These are phyloP conservation scores for Drosophila subquinaria DNA, from an alignment of 2,888 invertebrate species.

Conservation along the genomic window DNA sequence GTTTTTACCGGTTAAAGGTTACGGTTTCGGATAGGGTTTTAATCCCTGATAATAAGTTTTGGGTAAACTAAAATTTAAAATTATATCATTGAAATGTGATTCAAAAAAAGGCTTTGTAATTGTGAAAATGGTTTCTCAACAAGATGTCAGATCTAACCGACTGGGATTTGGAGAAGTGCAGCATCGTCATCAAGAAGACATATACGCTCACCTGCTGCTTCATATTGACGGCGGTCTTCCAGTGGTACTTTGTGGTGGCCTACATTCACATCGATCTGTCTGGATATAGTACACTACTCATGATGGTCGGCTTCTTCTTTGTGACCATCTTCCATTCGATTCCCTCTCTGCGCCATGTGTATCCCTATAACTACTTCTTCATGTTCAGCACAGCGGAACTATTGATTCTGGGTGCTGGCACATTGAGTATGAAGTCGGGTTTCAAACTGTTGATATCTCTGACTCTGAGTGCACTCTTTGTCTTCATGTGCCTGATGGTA, in stretches of 20 bases:
- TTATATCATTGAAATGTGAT: conserved; percentile 1
- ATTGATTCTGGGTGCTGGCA: conserved; percentile 19
- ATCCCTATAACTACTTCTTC: conserved; percentile 32
- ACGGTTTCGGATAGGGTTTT: no score
- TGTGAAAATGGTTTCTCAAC: background rate
- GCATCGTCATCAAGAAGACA: conserved; percentile 19
- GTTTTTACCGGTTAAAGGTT: no score
- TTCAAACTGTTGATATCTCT: background rate
- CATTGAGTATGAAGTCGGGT: conserved; percentile 4
- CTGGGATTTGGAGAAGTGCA: background rate
- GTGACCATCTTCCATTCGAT: conserved; percentile 17
- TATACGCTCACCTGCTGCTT: conserved; percentile 22
- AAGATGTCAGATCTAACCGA: background rate
- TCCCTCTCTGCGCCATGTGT: conserved; percentile 11
- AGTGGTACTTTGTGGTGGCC: conserved; percentile 29
- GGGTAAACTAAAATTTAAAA: background rate
- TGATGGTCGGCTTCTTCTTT: conserved; percentile 11
- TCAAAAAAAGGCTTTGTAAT: background rate
- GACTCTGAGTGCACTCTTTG: background rate
- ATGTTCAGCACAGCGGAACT: conserved; percentile 23
- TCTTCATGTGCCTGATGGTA: conserved; percentile 22
- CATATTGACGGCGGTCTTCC: conserved; percentile 20
- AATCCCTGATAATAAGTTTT: no score
- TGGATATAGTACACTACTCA: background rate
- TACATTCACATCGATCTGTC: conserved; percentile 11